These are phyloP conservation scores for Alviniconcha marisindica DNA, from an alignment of 1,140 invertebrate genomes.

Conservation along the genomic window DNA sequence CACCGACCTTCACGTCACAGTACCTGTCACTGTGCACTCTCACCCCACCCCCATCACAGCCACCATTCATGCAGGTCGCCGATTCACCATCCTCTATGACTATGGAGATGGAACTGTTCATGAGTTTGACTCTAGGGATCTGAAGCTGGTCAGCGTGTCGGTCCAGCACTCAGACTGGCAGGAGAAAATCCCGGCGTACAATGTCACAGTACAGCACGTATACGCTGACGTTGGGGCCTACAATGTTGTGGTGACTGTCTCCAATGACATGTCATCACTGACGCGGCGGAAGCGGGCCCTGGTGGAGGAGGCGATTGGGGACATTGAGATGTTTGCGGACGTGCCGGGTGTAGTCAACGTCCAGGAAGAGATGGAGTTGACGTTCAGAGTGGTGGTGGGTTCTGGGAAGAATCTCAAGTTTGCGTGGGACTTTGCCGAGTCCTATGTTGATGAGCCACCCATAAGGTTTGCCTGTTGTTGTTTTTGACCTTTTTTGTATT, in stretches of 20 bases:
- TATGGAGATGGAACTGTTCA: constrained; percentile 47
- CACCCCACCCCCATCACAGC: constrained; percentile 34
- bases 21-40: constrained; percentile 30
- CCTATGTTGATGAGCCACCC: neutral
- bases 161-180: neutral
- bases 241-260: constrained; percentile 45
- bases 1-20: constrained; percentile 19
- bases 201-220: constrained; percentile 34
- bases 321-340: constrained; percentile 36
- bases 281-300: neutral
- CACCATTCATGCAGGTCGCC: constrained; percentile 26
- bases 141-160: neutral
- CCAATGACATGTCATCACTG: constrained; percentile 43
- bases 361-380: constrained; percentile 38
- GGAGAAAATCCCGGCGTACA: constrained; percentile 36
- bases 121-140: constrained; percentile 10
- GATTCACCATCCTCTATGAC: constrained; percentile 41
- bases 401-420: constrained; percentile 52
- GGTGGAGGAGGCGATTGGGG: constrained; percentile 52
- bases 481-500: neutral
- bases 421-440: constrained; percentile 47
- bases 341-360: constrained; percentile 32
- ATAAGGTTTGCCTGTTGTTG: constrained; percentile 34
- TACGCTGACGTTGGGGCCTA: constrained; percentile 44
- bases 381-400: constrained; percentile 44